A percentile compares a stretch with the other conserved stretches of the same genome.
These are phyloP conservation scores for Strigops habroptila DNA, from an alignment of 2,113 vertebrate species.

Conservation along the genomic window DNA sequence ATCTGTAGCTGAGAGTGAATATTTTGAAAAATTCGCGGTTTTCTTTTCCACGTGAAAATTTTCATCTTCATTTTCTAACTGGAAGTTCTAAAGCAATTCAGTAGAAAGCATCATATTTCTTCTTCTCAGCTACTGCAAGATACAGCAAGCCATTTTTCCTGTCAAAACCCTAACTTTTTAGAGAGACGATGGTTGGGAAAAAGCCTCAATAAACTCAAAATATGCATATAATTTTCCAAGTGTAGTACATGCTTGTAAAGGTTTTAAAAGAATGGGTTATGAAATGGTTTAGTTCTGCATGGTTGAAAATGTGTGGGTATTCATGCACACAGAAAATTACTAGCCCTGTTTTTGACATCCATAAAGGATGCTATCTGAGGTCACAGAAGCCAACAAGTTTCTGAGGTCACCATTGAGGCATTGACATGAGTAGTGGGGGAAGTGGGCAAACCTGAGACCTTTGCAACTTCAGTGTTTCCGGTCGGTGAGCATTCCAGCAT, in stretches of 20 bases:
- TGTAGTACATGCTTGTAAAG: slow-evolving; percentile 4
- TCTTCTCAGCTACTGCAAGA: not conserved
- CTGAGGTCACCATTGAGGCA: not conserved
- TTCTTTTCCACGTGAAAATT: not conserved
- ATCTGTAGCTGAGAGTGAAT: not conserved
- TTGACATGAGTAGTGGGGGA: not conserved
- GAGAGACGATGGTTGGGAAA: not conserved
- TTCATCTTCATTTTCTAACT: not conserved
- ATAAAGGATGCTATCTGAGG: not conserved
- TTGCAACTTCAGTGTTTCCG: not conserved
- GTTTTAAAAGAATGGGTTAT: slow-evolving; percentile 28
- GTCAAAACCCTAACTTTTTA: not conserved
- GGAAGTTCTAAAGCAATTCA: not conserved
- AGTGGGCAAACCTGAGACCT: not conserved
- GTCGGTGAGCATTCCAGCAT: not conserved
- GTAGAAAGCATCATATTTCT: not conserved
- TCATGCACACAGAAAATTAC: not conserved
- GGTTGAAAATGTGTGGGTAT: slow-evolving; percentile 6
- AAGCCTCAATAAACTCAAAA: not conserved
- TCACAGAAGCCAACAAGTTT: not conserved
- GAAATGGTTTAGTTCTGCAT: not conserved
- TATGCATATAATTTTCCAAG: not conserved
- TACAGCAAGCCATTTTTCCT: not conserved
- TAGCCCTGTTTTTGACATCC: not conserved
- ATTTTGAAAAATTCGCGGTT: not conserved